Evolutionary conservation across 2,113 vertebrate genomes (phyloP).

Genomic region (Carassius gibelio): DNA sequence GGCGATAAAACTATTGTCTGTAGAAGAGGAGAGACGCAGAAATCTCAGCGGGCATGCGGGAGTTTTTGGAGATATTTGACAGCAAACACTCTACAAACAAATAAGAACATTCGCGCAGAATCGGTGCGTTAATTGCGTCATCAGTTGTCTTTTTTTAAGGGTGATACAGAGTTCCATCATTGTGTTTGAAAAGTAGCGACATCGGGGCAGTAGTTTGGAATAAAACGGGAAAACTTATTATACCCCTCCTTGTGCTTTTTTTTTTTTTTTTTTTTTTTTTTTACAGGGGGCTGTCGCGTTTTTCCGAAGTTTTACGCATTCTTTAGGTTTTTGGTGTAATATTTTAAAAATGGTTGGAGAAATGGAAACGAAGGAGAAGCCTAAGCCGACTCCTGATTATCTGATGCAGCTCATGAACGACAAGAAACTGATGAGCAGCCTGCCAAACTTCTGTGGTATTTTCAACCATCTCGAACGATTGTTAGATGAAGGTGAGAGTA

Average conservation of each 20-base stretch:
- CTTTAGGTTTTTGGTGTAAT: background rate
- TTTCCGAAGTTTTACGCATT: background rate
- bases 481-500: slow-evolving; percentile 88
- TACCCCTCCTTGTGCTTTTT: background rate
- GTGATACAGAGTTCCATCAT: background rate
- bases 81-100: background rate
- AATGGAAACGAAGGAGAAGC: slow-evolving; percentile 83
- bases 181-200: slow-evolving; percentile 22
- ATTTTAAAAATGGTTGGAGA: slow-evolving; percentile 85
- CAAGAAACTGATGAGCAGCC: slow-evolving; percentile 96
- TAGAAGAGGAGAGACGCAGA: slow-evolving; percentile 6
- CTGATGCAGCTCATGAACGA: slow-evolving; percentile 99
- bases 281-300: background rate
- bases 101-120: background rate
- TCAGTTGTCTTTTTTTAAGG: background rate
- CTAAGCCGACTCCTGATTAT: slow-evolving; percentile 85
- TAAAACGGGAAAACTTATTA: background rate
- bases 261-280: background rate
- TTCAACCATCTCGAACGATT: slow-evolving; percentile 97
- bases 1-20: background rate
- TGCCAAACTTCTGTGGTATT: slow-evolving; percentile 98
- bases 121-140: background rate
- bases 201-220: background rate
- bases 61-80: slow-evolving; percentile 44
- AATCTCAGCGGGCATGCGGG: slow-evolving; percentile 55